Evolutionary conservation across 2,797 vertebrate genomes (phyloP), one percentile per base, ranked within the genome.

Genomic region (Cyprinella venusta): DNA sequence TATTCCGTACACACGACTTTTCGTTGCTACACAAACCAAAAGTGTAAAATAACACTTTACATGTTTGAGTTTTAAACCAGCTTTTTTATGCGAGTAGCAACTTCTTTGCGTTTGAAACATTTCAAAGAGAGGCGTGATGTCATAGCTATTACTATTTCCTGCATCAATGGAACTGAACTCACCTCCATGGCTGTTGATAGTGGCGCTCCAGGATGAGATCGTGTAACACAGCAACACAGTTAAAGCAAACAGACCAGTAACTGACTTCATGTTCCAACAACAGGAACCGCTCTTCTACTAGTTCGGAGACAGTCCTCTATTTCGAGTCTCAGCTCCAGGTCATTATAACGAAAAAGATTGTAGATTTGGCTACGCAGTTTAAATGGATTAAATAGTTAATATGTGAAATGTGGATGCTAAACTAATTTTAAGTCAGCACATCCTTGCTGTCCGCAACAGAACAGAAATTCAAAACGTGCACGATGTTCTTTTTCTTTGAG

Each of bases 261-360:
- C 78, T 79, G 86, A 80, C 87, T 85, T 92, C 90, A 86, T 88
- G 89, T 76, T 84, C 88, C 84, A 82, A 79, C 48, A 61, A 79
- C 59, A 80, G 76, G 42, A 85, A 69, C 82, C 40, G 80, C 74
- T 64, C 69, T 83, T 76, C 61, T 64, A 19, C 21, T 59, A 42
- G 63, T 86, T 82, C 72, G 69, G 80, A 69, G 75, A 90, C 80
- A 87, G 84, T 87, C 82, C 76, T 38, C 10, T 64, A 78, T 74
- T 87, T 83, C 88, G 80, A 79, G 54, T 88, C 87, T 94, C 93
- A 94, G 89, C 91, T 90, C 88, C 76, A 76, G 50, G 5, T 85
- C 93, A 94, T 93, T 86, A 85, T 92, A 83, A 79, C 33, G 81
- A 56, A 24, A 10, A 65, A 38, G 8, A 21, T 36, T 42, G 54